Evolutionary conservation across 2,113 vertebrate genomes (phyloP).

Genomic region (Craseonycteris thonglongyai): DNA sequence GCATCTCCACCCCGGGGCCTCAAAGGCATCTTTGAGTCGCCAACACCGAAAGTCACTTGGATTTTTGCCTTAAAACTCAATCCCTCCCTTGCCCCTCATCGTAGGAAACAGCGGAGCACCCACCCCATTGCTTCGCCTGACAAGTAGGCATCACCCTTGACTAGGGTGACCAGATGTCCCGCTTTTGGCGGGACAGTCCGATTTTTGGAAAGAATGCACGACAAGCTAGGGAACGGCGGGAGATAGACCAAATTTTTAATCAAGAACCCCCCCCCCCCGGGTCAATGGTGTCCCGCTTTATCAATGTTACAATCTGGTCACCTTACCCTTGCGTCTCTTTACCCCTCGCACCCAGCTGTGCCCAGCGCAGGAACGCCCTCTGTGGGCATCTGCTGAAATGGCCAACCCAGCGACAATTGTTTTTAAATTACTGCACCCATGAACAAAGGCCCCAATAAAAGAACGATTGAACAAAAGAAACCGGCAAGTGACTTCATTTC

Average conservation of each 20-base stretch:
- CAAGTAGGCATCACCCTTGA: neutral
- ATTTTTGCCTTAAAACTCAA: neutral
- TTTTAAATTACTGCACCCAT: accelerated
- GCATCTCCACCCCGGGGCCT: neutral
- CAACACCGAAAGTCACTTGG: neutral
- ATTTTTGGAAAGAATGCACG: no score
- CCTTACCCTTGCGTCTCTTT: no score
- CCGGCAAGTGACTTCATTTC: accelerated
- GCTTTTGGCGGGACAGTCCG: no score
- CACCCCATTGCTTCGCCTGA: neutral
- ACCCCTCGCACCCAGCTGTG: neutral
- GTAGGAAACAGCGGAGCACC: neutral
- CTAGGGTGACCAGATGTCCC: no score
- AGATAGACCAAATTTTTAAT: no score
- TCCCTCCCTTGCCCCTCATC: neutral
- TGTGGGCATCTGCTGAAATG: neutral
- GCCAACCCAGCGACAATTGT: neutral
- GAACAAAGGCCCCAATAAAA: neutral
- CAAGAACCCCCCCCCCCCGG: no score
- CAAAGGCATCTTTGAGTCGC: neutral
- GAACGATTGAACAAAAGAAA: accelerated
- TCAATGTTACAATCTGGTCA: no score
- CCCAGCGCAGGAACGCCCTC: neutral
- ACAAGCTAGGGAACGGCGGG: no score
- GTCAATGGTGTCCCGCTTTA: no score